Base-by-base conservation (phyloP, 2,888 invertebrate species). In the Drosophila buzzatii region DNA sequence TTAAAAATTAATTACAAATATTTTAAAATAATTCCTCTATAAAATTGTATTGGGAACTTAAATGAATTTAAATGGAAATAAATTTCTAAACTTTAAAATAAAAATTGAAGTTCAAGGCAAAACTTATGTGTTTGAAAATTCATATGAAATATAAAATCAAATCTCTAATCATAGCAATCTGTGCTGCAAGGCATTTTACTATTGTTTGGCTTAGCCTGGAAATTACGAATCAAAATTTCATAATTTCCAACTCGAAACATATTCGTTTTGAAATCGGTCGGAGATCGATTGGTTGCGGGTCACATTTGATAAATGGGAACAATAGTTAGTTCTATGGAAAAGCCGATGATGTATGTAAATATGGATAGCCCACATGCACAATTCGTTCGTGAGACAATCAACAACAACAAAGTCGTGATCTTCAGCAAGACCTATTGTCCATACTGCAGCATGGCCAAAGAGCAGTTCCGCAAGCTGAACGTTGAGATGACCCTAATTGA, bases 351-450 rank as follows among this genome's bases (percentile, higher is more conserved):
- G 3, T 65, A 59, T 42, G 73, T 79, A n/a, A 82, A 85, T 37
- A 93, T 93, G 93, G 82, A 87, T 0, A 88, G 90, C 42, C 73
- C 85, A 5, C 81, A 86, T 33, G 91, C 92, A 6, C 70, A 85
- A 12, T 91, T 91, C 16, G 95, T 97, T 20, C 94, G 96, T 78
- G 94, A 96, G 23, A 93, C 95, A 16, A 95, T 98, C 81, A 92
- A 94, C 41, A 94, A 95, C 66, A 95, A 97, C 81, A 96, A 95
- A 91, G 96, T 99, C n/a, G 97, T 92, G 23, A 97, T 99, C 68
- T 99, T 98, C 92, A 98, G 98, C 0, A 99, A 99, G 93, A 94
- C 95, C 0, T 96, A 95, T 87, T 99, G 99, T 87, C 98, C 98
- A 0, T 99, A 97, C 91, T 99, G 99, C 93, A 96, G 94, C 78